These are phyloP conservation scores for Drosophila aff. DNA, from an alignment of 1,140 invertebrate genomes.

Conservation along the genomic window DNA sequence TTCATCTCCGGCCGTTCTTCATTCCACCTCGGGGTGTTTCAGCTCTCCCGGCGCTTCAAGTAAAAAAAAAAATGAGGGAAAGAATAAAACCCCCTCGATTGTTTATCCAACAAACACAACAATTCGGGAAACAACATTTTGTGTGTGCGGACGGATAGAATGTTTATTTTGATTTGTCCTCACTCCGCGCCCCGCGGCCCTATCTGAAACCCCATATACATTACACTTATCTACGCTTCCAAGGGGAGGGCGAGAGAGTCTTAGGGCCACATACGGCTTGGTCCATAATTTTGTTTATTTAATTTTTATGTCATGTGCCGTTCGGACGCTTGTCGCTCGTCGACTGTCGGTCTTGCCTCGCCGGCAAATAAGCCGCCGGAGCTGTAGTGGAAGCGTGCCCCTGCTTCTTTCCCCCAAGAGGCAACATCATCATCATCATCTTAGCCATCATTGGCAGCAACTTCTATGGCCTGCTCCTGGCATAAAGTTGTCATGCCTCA, in stretches of 20 bases:
- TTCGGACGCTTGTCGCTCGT: conserved; percentile 59
- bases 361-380: conserved; percentile 43
- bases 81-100: conserved; percentile 64
- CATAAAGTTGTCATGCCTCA: conserved; percentile 83
- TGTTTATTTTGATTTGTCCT: conserved; percentile 79
- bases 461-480: conserved; percentile 70
- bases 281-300: conserved; percentile 83
- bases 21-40: conserved; percentile 9
- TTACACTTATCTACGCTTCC: conserved; percentile 60
- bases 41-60: conserved; percentile 31
- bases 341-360: conserved; percentile 33
- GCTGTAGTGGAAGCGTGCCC: conserved; percentile 17
- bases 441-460: conserved; percentile 51
- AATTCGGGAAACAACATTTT: conserved; percentile 65
- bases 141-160: conserved; percentile 51
- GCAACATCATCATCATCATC: conserved; percentile 16
- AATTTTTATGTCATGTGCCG: conserved; percentile 82
- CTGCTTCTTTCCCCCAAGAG: conserved; percentile 1
- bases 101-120: conserved; percentile 77
- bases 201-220: conserved; percentile 56
- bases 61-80: conserved; percentile 5
- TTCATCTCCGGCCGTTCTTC: conserved; percentile 8
- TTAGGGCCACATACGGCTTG: conserved; percentile 61
- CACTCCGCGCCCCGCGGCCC: conserved; percentile 23
- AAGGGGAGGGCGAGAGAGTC: conserved; percentile 1